Base-by-base conservation (phyloP, 2,797 vertebrate species). In the Hemitrygon akajei region DNA sequence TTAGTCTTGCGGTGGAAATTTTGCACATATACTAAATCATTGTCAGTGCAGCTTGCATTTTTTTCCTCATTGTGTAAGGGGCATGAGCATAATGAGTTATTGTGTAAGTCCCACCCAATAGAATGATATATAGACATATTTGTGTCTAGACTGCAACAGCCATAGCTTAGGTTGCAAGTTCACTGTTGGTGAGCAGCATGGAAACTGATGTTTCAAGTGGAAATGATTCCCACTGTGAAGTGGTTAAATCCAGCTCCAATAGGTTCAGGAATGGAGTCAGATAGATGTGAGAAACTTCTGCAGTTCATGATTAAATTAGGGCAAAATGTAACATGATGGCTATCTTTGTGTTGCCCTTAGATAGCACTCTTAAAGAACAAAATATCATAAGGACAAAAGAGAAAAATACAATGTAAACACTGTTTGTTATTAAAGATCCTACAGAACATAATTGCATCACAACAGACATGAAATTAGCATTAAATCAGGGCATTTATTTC, bases 21-120 rank as follows among this genome's bases (percentile, higher is more conserved):
- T 0, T 89, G 60, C 16, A 20, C 60, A 66, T 89, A 1, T 3
- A 47, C 47, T 47, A 34, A 89, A 34, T 63, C 84, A 66, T n/a
- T n/a, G n/a, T 34, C 18, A 7, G n/a, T 22, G 30, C 16, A 89
- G n/a, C 18, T 14, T 89, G 60, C 7, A 34, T 89, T 89, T 89
- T 89, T 89, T 84, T 63, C 16, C 60, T 89, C 86, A 89, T 89
- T 89, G 66, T 34, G 6, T 40, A 84, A 89, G 30, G 34, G 60
- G 6, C 63, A n/a, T 66, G n/a, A 66, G 60, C 0, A 89, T 89
- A 60, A 89, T 89, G 30, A 66, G 34, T 66, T 60, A 89, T 66
- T 66, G 66, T 10, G 66, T 18, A 66, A 7, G 66, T 18, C 60
- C 86, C 30, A 66, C 47, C 47, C 47, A 66, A 37, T 12, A 66